phyloP scores from a whole-genome alignment of 2,113 vertebrate species.

The Rana temporaria region DNA sequence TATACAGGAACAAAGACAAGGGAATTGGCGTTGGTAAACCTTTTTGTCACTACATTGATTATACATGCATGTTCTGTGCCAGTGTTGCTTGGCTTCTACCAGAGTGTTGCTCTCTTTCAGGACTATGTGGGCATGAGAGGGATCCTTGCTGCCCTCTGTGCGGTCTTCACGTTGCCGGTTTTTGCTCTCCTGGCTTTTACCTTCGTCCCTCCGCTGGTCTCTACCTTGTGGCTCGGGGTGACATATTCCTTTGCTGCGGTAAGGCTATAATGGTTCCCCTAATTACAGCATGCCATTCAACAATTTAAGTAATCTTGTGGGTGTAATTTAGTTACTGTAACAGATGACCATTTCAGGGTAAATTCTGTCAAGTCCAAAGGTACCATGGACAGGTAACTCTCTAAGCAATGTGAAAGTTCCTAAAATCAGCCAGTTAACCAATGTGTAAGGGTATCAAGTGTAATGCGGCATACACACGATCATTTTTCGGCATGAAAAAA shows the following conservation, averaged over 20 bases:
- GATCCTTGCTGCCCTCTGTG: slow-evolving; percentile 71
- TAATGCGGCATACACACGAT: too few relatives aligned
- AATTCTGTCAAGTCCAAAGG: too few relatives aligned
- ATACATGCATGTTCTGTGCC: background rate
- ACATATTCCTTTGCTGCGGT: slow-evolving; percentile 83
- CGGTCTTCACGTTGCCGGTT: slow-evolving; percentile 75
- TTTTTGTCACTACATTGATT: background rate
- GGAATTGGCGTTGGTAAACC: too few relatives aligned
- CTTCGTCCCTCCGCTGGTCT: slow-evolving; percentile 76
- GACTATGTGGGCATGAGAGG: slow-evolving; percentile 77
- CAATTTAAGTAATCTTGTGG: too few relatives aligned
- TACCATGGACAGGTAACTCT: too few relatives aligned
- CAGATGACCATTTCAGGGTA: too few relatives aligned
- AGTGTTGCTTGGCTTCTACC: background rate
- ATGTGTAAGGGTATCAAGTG: too few relatives aligned
- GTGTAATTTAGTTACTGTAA: too few relatives aligned
- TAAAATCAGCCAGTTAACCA: too few relatives aligned
- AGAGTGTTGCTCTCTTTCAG: slow-evolving; percentile 60
- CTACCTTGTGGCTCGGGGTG: slow-evolving; percentile 77
- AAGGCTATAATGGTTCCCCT: slow-evolving; percentile 5
- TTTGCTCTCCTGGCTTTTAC: slow-evolving; percentile 81
- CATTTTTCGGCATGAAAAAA: too few relatives aligned
- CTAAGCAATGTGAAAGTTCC: too few relatives aligned
- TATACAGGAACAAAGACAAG: too few relatives aligned
- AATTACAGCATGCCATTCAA: background rate